Evolutionary conservation across 2,888 invertebrate species (phyloP), one percentile per base, ranked within the genome.

Genomic region (Tribolium freemani): DNA sequence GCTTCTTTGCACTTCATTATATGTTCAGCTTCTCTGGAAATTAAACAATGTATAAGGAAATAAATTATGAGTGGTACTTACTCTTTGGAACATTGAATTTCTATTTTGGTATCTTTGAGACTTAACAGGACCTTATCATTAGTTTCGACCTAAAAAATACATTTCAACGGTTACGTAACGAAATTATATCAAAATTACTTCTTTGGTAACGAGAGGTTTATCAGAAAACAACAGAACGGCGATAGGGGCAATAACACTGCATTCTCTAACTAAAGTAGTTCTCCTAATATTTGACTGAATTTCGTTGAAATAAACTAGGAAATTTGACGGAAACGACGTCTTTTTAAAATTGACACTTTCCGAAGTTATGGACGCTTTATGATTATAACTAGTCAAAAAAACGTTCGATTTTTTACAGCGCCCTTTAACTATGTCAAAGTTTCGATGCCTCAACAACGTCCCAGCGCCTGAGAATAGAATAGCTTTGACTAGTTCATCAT

Each of bases 261-360:
- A 89, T 78, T 91, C 91, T 75, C 90, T 85, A 3, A 92, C 88
- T 0, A 91, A 80, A 0, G 89, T 86, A 0, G 89, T 89, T 56
- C 90, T 83, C 21, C 91, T 83, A 54, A 90, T 88, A 8, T 85
- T 81, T 0, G 90, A 90, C 71, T 90, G 89, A 0, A 88, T 87
- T 11, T 90, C 90, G 13, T 90, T 88, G 57, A 89, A 89, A 82
- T 91, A 90, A 0, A 90, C 85, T 0, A 92, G 76, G 48, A 89
- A 87, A 6, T 88, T 83, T 1, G 88, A 87, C 1, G 85, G 84
- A 76, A 88, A 89, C 0, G 78, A 68, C 16, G 83, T 82, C 44
- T 89, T 83, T 13, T 87, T 88, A 76, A 88, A 87, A 86, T 93
- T 93, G 0, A 93, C 91, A 82, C 92, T 92, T n/a, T 91, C 91